Base-by-base conservation (phyloP, 92 coral and sea anemone species). In the Zoanthus sansibaricus region DNA sequence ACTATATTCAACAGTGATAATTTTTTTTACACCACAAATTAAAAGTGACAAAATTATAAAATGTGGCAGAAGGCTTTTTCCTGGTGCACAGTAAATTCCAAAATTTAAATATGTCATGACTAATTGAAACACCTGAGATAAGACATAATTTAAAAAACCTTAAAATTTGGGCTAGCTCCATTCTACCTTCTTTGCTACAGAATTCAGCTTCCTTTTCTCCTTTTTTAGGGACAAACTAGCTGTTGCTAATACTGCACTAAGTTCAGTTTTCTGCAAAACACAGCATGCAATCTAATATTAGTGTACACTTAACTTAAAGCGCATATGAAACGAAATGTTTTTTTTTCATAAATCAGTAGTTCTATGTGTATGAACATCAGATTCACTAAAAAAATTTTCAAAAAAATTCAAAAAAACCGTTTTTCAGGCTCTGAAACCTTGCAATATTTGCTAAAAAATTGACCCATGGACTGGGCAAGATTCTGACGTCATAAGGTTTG, bases 161-260 rank as follows among this genome's bases (percentile, higher is more conserved):
- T 59, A 82, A 82, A 82, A 82, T 82, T 21, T 59, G 76, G 45
- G 44, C 76, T 64, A 73, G 86, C 70, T 61, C 68, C 68, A 58
- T 79, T 69, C 71, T 61, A 61, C 84, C 72, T 79, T 79, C 56
- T 47, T 56, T 79, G 84, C 49, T 18, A 79, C 72, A 79, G 72
- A 79, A 56, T 59, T 79, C 37, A 79, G 67, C 72, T 56, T 30
- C 84, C 33, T 79, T 71, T 54, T 79, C 71, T 61, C 84, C 47
- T 47, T 56, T 58, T 79, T 73, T 52, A 79, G 73, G 72, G 84
- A 49, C 84, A 20, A 21, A 9, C 70, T 49, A 48, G 71, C 49
- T 45, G 86, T 25, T 33, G 21, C 62, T 15, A 59, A 47, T 32
- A 32, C 30, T 31, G 18, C 10, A 82, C 70, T 11, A 61, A 47